phyloP scores from a whole-genome alignment of 1,140 invertebrate genomes.

The Drosophila sproati region DNA sequence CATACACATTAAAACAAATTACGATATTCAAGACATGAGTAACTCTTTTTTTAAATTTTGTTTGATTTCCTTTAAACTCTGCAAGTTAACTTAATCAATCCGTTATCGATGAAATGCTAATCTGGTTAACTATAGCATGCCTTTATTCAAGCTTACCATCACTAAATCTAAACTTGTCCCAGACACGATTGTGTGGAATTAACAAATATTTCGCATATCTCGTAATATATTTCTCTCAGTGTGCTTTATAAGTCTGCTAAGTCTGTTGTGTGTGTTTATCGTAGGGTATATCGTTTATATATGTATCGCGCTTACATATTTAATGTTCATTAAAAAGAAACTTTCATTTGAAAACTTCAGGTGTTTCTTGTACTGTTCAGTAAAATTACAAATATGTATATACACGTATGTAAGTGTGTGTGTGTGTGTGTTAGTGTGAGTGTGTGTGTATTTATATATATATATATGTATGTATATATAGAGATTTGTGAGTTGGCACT shows the following conservation, averaged over 20 bases:
- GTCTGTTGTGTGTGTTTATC: conserved; percentile 48
- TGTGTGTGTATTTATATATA: conserved; percentile 12
- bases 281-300: conserved; percentile 47
- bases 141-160: conserved; percentile 7
- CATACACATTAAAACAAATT: conserved; percentile 15
- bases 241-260: conserved; percentile 60
- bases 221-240: conserved; percentile 19
- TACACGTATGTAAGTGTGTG: conserved; percentile 32
- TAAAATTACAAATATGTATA: conserved; percentile 57
- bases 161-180: conserved; percentile 23
- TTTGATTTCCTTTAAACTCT: not conserved
- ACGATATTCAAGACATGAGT: conserved; percentile 12
- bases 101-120: not conserved
- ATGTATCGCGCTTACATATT: conserved; percentile 53
- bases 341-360: conserved; percentile 84
- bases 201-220: conserved; percentile 68
- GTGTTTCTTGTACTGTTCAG: conserved; percentile 84
- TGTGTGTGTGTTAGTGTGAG: conserved; percentile 9
- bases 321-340: conserved; percentile 78
- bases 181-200: conserved; percentile 26
- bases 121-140: conserved; percentile 9
- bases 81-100: not conserved
- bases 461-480: conserved; percentile 9
- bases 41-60: not conserved
- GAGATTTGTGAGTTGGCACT: conserved; percentile 43